Evolutionary conservation across 2,113 vertebrate genomes (phyloP), one percentile per base, ranked within the genome.

Genomic region (Eudorcas thomsonii): DNA sequence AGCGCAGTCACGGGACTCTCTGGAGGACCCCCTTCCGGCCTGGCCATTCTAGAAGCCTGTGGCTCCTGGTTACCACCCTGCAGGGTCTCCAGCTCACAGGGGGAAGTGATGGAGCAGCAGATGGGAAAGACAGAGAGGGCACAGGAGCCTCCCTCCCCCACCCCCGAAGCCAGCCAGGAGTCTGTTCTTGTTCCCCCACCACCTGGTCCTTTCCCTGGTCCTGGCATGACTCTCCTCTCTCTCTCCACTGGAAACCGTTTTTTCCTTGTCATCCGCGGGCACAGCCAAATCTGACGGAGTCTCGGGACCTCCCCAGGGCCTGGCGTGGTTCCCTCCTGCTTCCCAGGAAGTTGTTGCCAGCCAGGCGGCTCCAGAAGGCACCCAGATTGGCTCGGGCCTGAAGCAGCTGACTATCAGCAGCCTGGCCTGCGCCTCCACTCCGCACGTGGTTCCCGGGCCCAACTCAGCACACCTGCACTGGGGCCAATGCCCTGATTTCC

Each of bases 281-380:
- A 81, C 60, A 60, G 94, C 84, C 62, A 67, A 90, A 96, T 87
- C 97, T 83, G 90, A 96, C 59, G 82, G 83, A 67, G 93, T 97
- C 92, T 97, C 0, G 0, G 83, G 97, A 74, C 96, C 90, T 90
- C 77, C 98, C 97, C 52, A 30, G 91, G 90, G 96, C 97, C 90
- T 97, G 78, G 93, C 39, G 8, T 78, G 94, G 91, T 92, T 97
- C 97, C 96, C 93, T 96, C 94, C 88, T 78, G 98, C 97, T 85
- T 97, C 98, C 97, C 94, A 96, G 94, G 98, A 97, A 98, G 98
- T 96, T 96, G 96, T 25, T 98, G 92, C 84, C 96, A 93, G 96
- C 97, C 97, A 96, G 96, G 74, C 90, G 16, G 97, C 84, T 62
- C 96, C 95, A 71, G 90, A 33, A 64, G 60, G 91, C 55, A 85